phyloP scores from a whole-genome alignment of 2,113 vertebrate species.

The Thalassoma bifasciatum region DNA sequence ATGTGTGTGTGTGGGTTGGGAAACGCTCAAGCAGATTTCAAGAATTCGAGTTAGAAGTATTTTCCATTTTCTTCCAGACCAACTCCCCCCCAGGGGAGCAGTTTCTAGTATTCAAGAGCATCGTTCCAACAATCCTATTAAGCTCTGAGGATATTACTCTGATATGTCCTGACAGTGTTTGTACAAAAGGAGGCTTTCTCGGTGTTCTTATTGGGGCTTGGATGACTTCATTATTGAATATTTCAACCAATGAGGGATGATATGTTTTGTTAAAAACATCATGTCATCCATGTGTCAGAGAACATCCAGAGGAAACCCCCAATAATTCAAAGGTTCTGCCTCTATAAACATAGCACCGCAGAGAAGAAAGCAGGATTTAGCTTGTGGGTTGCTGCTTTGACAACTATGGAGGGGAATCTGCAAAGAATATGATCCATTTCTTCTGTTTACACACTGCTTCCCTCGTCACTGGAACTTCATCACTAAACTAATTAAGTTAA shows the following conservation, averaged over 20 bases:
- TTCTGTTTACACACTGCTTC: constrained; percentile 1
- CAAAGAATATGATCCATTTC: background rate
- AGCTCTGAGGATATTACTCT: constrained; percentile 1
- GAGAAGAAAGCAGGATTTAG: background rate
- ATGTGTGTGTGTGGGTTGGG: background rate
- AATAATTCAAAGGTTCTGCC: background rate
- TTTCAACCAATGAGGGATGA: background rate
- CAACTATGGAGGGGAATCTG: background rate
- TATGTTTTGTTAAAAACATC: background rate
- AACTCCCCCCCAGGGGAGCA: background rate
- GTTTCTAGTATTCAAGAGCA: constrained; percentile 2
- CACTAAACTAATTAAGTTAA: background rate
- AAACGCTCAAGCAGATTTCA: background rate
- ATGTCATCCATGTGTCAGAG: background rate
- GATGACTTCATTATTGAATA: background rate
- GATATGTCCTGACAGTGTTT: constrained; percentile 9
- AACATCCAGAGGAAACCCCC: background rate
- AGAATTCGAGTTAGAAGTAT: background rate
- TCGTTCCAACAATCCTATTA: background rate
- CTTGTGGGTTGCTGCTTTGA: background rate
- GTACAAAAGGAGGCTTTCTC: background rate
- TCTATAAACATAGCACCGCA: background rate
- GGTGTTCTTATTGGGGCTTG: background rate
- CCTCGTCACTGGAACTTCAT: background rate
- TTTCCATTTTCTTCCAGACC: constrained; percentile 17